A percentile compares a stretch with the other conserved stretches of the same genome.
Conservation (phyloP, 2,888 invertebrate genomes). For the Caenorhabditis panamensis region DNA sequence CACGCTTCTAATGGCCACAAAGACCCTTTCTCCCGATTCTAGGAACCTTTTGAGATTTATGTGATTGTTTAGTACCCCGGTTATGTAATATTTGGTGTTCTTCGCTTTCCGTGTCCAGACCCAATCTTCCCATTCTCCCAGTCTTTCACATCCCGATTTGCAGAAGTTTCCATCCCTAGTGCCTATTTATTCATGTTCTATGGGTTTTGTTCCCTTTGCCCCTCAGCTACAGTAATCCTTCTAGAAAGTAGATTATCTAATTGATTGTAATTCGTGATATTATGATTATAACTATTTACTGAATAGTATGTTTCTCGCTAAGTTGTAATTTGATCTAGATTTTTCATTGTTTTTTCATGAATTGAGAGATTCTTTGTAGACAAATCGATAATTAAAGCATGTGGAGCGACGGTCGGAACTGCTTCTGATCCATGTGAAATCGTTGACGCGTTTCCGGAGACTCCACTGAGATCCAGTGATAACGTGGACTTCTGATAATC, state of each 20-base stretch:
- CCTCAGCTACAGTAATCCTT: no score
- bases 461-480: slow-evolving; percentile 78
- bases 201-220: no score
- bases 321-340: no score
- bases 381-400: slow-evolving; percentile 61
- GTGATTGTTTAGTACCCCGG: neutral
- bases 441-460: slow-evolving; percentile 55
- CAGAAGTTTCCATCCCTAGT: neutral
- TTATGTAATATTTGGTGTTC: no score
- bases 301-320: no score
- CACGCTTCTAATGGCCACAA: neutral
- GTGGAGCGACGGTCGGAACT: slow-evolving; percentile 71
- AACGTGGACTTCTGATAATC: slow-evolving; percentile 71
- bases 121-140: neutral
- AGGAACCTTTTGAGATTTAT: no score
- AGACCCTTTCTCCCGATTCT: no score
- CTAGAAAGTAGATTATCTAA: no score
- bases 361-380: neutral
- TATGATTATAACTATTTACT: no score
- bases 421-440: slow-evolving; percentile 69
- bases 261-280: no score
- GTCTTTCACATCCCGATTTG: slow-evolving; percentile 16
- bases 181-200: slow-evolving; percentile 29
- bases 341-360: neutral
- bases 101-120: no score